These are phyloP conservation scores for Myiothlypis coronata DNA, from an alignment of 2,797 vertebrate species.

Conservation along the genomic window DNA sequence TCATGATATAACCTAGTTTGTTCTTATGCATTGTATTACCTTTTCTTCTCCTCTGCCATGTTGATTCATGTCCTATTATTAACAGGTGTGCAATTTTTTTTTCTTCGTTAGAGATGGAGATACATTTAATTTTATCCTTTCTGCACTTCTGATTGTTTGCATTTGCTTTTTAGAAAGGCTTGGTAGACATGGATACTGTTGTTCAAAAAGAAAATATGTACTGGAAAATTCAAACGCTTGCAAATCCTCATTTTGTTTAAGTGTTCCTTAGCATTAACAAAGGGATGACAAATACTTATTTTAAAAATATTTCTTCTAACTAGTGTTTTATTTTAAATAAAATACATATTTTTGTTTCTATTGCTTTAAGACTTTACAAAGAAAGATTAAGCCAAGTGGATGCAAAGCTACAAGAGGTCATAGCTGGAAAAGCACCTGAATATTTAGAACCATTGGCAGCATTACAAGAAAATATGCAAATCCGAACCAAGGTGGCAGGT, in stretches of 20 bases:
- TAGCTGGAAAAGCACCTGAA: conserved; percentile 94
- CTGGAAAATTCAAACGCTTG: background rate
- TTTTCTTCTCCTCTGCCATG: background rate
- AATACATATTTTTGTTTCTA: conserved; percentile 17
- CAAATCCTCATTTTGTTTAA: background rate
- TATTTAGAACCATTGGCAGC: conserved; percentile 96
- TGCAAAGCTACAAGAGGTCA: conserved; percentile 96
- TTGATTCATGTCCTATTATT: background rate
- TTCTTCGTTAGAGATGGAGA: background rate
- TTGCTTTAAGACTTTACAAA: conserved; percentile 89
- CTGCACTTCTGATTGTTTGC: background rate
- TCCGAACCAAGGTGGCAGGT: conserved; percentile 98
- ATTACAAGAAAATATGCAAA: conserved; percentile 99
- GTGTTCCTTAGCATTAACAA: background rate
- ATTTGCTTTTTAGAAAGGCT: background rate
- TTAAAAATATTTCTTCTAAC: background rate
- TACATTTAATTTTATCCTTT: background rate
- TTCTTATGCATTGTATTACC: background rate
- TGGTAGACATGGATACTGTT: background rate
- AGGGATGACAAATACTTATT: background rate
- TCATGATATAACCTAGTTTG: background rate
- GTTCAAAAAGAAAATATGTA: background rate
- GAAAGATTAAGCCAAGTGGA: conserved; percentile 97
- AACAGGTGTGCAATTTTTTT: background rate
- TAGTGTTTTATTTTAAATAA: conserved; percentile 42